Evolutionary conservation across 2,797 vertebrate species (phyloP), one percentile per base, ranked within the genome.

Genomic region (Geotrypetes seraphini): DNA sequence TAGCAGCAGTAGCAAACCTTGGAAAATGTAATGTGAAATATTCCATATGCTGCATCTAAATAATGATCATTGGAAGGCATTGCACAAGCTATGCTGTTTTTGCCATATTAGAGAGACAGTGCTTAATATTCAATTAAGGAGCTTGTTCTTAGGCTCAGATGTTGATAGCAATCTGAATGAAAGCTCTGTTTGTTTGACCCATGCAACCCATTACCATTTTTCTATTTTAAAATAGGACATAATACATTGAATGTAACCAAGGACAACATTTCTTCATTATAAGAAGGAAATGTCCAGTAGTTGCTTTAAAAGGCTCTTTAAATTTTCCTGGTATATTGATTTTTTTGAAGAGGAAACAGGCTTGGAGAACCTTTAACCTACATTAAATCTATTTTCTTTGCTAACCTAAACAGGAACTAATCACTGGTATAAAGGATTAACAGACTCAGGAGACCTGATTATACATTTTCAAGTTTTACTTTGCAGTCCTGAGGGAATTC

Each of bases 81-180:
- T 65, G 52, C 43, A 58, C 59, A 69, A 69, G 45, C 48, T 44
- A 45, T 36, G 5, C 48, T 62, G 26, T 50, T 60, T 63, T 50
- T 46, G 20, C 28, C 52, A 39, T 8, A 6, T 21, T 41, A 68
- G 55, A 72, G 24, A 45, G 57, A 64, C 33, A 56, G 37, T 59
- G 46, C 37, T 66, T 75, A 60, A 53, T 68, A 62, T 72, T 75
- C 54, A 73, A 46, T 71, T 77, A 74, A 63, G 47, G 31, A 57
- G 22, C 25, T 30, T 55, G 36, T 60, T 65, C 50, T 41, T 41
- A 22, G 50, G 18, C 50, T 71, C 46, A 60, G 50, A 70, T 50
- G 44, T 25, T 55, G 40, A 60, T 62, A 39, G 22, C 56, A 44
- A 66, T 64, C 50, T 63, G 47, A 60, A 55, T 58, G 50, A 60